phyloP scores from a whole-genome alignment of 1,140 invertebrate genomes.

The Bombyx mandarina region DNA sequence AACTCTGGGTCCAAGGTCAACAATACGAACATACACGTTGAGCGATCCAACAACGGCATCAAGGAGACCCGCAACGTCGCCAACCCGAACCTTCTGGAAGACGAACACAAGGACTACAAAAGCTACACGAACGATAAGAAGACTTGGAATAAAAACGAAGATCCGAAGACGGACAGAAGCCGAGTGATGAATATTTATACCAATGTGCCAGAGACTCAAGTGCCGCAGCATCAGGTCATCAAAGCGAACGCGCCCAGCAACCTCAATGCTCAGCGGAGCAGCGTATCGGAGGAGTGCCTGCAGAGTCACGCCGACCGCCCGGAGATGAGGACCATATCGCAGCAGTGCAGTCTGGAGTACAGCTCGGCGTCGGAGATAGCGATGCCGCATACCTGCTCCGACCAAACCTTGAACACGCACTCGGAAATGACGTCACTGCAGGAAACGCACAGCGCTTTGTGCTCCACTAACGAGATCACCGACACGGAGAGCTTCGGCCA shows the following conservation, averaged over 20 bases:
- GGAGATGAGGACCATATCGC: conserved; percentile 66
- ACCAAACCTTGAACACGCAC: conserved; percentile 65
- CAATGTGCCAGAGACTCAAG: conserved; percentile 78
- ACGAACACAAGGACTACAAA: conserved; percentile 69
- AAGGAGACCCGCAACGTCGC: conserved; percentile 56
- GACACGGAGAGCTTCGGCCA: conserved; percentile 68
- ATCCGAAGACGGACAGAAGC: conserved; percentile 58
- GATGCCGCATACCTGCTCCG: conserved; percentile 63
- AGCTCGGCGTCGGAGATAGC: conserved; percentile 63
- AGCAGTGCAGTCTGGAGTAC: conserved; percentile 68
- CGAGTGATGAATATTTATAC: conserved; percentile 82
- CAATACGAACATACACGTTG: conserved; percentile 83
- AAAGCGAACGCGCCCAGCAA: conserved; percentile 54
- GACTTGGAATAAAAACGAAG: conserved; percentile 44
- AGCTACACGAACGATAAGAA: conserved; percentile 54
- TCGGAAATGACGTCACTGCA: conserved; percentile 65
- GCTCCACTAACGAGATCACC: conserved; percentile 66
- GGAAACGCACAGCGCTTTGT: conserved; percentile 66
- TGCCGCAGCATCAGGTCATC: conserved; percentile 73
- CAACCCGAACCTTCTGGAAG: conserved; percentile 77
- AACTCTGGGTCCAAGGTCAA: conserved; percentile 81
- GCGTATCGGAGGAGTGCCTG: conserved; percentile 58
- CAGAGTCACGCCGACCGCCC: conserved; percentile 56
- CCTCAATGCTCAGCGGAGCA: conserved; percentile 46
- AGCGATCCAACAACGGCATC: conserved; percentile 70